Conservation (phyloP, 2,797 vertebrate species). For the Streptopelia turtur region DNA sequence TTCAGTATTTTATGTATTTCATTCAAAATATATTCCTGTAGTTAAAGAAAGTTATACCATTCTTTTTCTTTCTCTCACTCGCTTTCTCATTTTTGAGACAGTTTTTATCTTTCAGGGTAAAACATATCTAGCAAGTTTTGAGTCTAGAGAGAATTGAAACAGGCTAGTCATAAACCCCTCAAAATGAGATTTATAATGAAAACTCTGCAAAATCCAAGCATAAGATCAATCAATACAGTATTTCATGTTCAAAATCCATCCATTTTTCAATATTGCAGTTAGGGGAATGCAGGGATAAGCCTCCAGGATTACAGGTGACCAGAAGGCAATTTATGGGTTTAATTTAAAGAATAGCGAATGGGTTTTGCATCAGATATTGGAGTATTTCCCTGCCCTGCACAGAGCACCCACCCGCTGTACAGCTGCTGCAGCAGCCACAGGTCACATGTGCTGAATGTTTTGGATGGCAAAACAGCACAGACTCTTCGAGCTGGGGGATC, state of each 20-base stretch:
- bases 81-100: not conserved
- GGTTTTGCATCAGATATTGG: not conserved
- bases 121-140: slow-evolving; percentile 28
- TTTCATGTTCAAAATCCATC: not conserved
- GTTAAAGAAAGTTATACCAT: not conserved
- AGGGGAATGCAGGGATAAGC: not conserved
- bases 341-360: not conserved
- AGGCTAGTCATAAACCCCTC: slow-evolving; percentile 34
- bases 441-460: not conserved
- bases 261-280: not conserved
- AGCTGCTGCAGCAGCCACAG: not conserved
- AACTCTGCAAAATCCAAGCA: slow-evolving; percentile 21
- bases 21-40: not conserved
- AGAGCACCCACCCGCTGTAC: not conserved
- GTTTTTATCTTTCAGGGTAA: not conserved
- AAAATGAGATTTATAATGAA: slow-evolving; percentile 63
- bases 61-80: not conserved
- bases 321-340: not conserved
- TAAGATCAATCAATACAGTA: not conserved
- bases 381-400: not conserved
- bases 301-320: not conserved
- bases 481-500: not conserved
- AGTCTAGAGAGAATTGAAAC: slow-evolving; percentile 39
- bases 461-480: not conserved
- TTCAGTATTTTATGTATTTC: not conserved